These are phyloP conservation scores for Cryptoprocta ferox DNA, from an alignment of 2,797 vertebrate species.

Conservation along the genomic window DNA sequence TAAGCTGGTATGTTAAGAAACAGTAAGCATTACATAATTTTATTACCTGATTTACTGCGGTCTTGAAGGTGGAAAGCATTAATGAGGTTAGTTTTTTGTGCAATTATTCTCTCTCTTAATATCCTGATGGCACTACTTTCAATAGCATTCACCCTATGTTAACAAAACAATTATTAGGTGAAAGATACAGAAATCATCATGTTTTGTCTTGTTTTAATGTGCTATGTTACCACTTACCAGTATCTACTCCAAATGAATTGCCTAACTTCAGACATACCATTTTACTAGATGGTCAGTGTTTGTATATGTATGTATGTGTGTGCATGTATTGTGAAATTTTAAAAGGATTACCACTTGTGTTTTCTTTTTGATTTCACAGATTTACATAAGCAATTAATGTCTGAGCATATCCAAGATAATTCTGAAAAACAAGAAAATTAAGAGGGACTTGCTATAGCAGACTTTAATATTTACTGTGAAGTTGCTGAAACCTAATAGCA, in stretches of 20 bases:
- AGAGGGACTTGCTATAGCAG: slow-evolving; percentile 6
- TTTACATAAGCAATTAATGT: slow-evolving; percentile 41
- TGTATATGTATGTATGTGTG: not conserved
- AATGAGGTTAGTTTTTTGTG: slow-evolving; percentile 92
- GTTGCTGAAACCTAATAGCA: slow-evolving; percentile 52
- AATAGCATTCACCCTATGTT: slow-evolving; percentile 90
- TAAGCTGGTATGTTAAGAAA: slow-evolving; percentile 20
- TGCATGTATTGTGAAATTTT: slow-evolving; percentile 13
- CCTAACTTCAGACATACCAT: slow-evolving; percentile 37
- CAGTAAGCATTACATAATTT: not conserved
- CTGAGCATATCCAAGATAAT: not conserved
- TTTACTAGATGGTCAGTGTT: not conserved
- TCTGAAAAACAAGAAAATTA: slow-evolving; percentile 50
- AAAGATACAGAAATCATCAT: slow-evolving; percentile 41
- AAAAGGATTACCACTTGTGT: slow-evolving; percentile 29
- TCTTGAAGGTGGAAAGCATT: slow-evolving; percentile 91
- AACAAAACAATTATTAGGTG: slow-evolving; percentile 62
- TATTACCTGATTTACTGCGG: slow-evolving; percentile 88
- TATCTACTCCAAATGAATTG: slow-evolving; percentile 60
- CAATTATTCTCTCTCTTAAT: slow-evolving; percentile 93
- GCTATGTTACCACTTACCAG: slow-evolving; percentile 1
- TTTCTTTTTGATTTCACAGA: slow-evolving; percentile 50
- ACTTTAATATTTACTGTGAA: slow-evolving; percentile 53
- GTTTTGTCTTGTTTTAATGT: slow-evolving; percentile 59
- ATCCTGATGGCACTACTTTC: slow-evolving; percentile 94